These are phyloP conservation scores for Apotomis betuletana DNA, from an alignment of 2,888 invertebrate genomes.

Conservation along the genomic window DNA sequence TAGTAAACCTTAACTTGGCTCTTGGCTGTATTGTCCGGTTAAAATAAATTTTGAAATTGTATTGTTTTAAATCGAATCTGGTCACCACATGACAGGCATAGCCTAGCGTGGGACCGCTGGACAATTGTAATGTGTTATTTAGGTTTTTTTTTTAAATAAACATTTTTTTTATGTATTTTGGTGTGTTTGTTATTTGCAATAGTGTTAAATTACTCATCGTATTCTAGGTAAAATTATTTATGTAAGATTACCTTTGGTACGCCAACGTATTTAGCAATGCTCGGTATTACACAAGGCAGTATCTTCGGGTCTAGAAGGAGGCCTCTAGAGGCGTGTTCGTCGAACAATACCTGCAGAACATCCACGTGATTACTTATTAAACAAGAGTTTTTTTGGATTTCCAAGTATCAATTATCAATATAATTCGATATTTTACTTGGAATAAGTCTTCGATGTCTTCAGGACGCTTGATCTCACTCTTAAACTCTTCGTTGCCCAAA, in stretches of 20 bases:
- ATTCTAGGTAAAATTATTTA: neutral
- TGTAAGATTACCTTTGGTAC: slow-evolving; percentile 59
- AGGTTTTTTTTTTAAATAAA: no score
- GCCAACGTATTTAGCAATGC: slow-evolving; percentile 64
- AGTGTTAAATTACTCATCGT: no score
- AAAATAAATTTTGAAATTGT: no score
- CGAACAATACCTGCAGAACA: slow-evolving; percentile 73
- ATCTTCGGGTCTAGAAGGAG: slow-evolving; percentile 72
- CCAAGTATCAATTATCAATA: neutral
- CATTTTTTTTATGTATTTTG: no score
- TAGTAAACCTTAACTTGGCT: no score
- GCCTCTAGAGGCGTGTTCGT: slow-evolving; percentile 75
- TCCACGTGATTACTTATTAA: no score
- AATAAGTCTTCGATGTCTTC: slow-evolving; percentile 83
- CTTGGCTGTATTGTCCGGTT: no score
- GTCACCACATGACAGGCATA: no score
- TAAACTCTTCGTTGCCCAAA: slow-evolving; percentile 76
- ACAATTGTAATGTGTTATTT: no score
- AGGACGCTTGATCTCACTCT: slow-evolving; percentile 76
- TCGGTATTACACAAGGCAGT: slow-evolving; percentile 72
- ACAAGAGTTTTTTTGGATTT: neutral
- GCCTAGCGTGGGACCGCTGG: no score
- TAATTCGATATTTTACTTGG: slow-evolving; percentile 64
- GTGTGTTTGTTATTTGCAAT: no score
- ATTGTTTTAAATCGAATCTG: no score